Conservation (phyloP, 1,140 invertebrate species). For the Chelonus insularis region DNA sequence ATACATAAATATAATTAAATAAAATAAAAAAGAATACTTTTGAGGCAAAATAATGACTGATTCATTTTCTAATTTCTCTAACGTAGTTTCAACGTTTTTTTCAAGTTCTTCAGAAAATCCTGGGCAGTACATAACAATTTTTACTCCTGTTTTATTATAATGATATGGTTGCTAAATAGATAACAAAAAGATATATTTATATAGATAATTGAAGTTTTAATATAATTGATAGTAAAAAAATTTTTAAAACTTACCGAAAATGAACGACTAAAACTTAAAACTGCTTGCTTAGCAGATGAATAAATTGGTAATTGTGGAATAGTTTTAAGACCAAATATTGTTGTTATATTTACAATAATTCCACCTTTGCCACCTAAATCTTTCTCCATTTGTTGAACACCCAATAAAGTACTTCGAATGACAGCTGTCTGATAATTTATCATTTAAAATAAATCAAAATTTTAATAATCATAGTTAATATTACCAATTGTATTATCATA, state of each 20-base stretch:
- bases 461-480: no score
- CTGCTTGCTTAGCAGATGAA: constrained; percentile 60
- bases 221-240: no score
- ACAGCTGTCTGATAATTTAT: constrained; percentile 49
- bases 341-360: constrained; percentile 56
- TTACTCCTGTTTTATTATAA: constrained; percentile 54
- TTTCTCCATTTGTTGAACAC: constrained; percentile 56
- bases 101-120: constrained; percentile 46
- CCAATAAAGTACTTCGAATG: constrained; percentile 50
- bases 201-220: no score
- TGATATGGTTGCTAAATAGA: constrained; percentile 49
- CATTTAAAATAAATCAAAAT: constrained; percentile 18
- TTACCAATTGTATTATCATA: no score
- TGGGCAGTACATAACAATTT: constrained; percentile 56
- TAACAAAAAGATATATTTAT: no score
- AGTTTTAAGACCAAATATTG: constrained; percentile 55
- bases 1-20: neutral
- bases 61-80: constrained; percentile 22
- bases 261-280: constrained; percentile 58
- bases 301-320: constrained; percentile 56
- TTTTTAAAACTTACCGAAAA: constrained; percentile 50
- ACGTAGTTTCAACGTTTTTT: constrained; percentile 25
- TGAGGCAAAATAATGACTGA: constrained; percentile 32
- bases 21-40: constrained; percentile 35
- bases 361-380: constrained; percentile 56